Evolutionary conservation across 2,888 invertebrate species (phyloP).

Genomic region (Lymantria dispar): DNA sequence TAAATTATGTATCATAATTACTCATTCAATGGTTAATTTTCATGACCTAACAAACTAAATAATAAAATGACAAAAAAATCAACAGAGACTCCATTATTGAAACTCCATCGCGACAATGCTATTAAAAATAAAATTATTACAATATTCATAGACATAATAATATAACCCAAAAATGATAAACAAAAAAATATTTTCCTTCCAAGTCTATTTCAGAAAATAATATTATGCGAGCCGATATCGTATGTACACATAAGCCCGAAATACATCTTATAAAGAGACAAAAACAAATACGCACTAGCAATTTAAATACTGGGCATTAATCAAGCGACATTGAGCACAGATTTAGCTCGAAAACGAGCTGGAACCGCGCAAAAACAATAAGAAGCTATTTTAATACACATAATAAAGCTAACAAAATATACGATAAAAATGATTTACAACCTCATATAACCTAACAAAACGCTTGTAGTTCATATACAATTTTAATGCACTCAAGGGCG

Average conservation of each 20-base stretch:
- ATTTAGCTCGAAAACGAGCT: conserved; percentile 49
- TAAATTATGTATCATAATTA: conserved; percentile 73
- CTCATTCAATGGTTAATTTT: conserved; percentile 71
- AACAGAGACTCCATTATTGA: conserved; percentile 54
- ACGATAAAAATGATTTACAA: conserved; percentile 81
- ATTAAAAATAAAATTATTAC: conserved; percentile 56
- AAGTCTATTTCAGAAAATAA: conserved; percentile 50
- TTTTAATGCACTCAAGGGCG: conserved; percentile 47
- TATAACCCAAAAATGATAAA: conserved; percentile 47
- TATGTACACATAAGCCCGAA: conserved; percentile 59
- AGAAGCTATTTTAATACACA: conserved; percentile 67
- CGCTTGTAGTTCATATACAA: conserved; percentile 67
- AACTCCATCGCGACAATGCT: conserved; percentile 51
- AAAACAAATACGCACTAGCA: conserved; percentile 56
- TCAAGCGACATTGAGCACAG: conserved; percentile 35
- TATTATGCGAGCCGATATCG: conserved; percentile 62
- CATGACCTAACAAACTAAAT: conserved; percentile 67
- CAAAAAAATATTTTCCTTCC: conserved; percentile 44
- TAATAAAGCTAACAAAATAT: conserved; percentile 80
- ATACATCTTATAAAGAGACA: conserved; percentile 39
- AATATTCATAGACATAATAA: conserved; percentile 43
- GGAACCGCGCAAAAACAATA: conserved; percentile 48
- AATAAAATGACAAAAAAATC: conserved; percentile 57
- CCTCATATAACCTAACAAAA: conserved; percentile 78
- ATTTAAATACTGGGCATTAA: conserved; percentile 61